Evolutionary conservation across 2,797 vertebrate genomes (phyloP).

Genomic region (Sebastes vulpes): DNA sequence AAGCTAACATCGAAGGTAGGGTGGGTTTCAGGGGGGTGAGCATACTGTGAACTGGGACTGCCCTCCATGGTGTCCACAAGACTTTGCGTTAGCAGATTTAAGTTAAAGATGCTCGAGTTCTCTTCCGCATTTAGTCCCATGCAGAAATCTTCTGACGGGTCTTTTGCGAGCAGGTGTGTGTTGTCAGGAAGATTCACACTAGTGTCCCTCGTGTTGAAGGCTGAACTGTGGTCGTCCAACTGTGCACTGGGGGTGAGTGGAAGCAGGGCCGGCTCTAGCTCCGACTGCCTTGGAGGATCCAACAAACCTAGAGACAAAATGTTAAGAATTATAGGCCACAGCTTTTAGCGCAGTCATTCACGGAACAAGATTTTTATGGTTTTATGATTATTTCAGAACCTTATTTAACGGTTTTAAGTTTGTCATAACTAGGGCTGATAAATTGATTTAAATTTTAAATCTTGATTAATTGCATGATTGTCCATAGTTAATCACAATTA

Average conservation of each 20-base stretch:
- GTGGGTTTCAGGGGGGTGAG: not conserved
- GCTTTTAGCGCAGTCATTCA: not conserved
- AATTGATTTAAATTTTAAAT: too few relatives aligned
- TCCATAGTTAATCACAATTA: too few relatives aligned
- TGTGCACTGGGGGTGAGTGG: conserved; percentile 65
- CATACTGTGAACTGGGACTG: not conserved
- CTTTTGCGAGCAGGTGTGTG: conserved; percentile 30
- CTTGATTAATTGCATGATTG: too few relatives aligned
- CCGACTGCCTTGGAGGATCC: not conserved
- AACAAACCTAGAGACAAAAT: conserved; percentile 27
- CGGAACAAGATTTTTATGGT: not conserved
- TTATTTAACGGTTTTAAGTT: not conserved
- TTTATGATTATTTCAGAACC: not conserved
- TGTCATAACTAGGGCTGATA: too few relatives aligned
- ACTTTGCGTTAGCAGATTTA: conserved; percentile 32
- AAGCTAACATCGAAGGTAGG: not conserved
- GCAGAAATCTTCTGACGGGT: conserved; percentile 27
- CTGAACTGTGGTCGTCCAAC: conserved; percentile 42
- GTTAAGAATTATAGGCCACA: not conserved
- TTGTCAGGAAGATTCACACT: conserved; percentile 15
- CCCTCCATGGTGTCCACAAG: conserved; percentile 3
- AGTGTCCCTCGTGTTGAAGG: not conserved
- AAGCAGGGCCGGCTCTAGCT: conserved; percentile 76
- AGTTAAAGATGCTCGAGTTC: not conserved
- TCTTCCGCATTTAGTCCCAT: conserved; percentile 20